Evolutionary conservation across 2,888 invertebrate genomes (phyloP).

Genomic region (Perizoma affinitatum): DNA sequence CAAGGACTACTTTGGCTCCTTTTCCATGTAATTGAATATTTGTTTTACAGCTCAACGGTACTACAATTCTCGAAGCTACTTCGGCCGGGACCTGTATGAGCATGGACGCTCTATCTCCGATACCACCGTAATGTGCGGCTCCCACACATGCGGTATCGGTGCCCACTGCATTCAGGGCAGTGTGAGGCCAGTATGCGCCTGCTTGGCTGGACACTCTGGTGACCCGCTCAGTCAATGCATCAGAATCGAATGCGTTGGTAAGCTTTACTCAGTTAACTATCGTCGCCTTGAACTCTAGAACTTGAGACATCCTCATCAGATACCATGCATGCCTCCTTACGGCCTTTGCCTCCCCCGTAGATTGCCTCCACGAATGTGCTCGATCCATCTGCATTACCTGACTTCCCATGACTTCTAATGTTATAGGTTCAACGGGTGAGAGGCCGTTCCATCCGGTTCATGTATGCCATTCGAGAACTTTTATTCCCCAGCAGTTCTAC

Average conservation of each 20-base stretch:
- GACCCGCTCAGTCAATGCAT: slow-evolving; percentile 90
- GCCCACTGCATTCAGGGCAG: slow-evolving; percentile 87
- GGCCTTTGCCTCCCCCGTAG: no score
- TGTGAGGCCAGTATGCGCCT: slow-evolving; percentile 91
- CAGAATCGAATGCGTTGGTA: slow-evolving; percentile 89
- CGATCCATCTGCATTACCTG: background rate
- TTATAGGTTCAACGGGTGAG: no score
- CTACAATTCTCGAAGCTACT: slow-evolving; percentile 55
- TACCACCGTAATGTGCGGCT: slow-evolving; percentile 79
- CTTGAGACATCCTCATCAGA: no score
- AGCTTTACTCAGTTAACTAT: slow-evolving; percentile 45
- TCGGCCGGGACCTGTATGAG: slow-evolving; percentile 70
- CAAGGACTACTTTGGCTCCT: no score
- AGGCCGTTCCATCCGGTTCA: no score
- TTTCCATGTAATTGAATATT: background rate
- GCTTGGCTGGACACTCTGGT: slow-evolving; percentile 90
- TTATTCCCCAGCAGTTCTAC: no score
- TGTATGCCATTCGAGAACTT: no score
- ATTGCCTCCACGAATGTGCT: no score
- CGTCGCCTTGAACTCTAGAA: background rate
- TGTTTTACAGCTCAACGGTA: slow-evolving; percentile 64
- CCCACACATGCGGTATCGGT: slow-evolving; percentile 87
- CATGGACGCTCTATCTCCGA: slow-evolving; percentile 77
- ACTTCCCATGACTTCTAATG: no score
- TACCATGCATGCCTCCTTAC: no score